These are phyloP conservation scores for Agelas oroides DNA, from an alignment of 37 sponge, comb jelly and placozoan genomes.

Conservation along the genomic window DNA sequence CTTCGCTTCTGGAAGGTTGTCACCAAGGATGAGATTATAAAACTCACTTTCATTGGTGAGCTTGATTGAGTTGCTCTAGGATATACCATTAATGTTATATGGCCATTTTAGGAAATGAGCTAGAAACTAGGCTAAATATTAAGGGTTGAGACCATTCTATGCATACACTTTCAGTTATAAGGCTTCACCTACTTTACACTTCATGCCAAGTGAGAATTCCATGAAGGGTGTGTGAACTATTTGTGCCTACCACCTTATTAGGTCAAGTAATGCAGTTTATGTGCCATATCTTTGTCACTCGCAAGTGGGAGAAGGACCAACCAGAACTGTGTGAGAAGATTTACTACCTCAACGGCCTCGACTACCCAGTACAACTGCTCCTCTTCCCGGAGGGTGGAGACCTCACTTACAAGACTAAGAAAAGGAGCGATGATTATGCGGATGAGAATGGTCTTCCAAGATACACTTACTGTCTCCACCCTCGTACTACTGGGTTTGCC, in stretches of 20 bases:
- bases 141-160: too few species aligned
- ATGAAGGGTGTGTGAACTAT: too few species aligned
- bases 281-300: slow-evolving; percentile 61
- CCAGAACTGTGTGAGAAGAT: slow-evolving; percentile 67
- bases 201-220: too few species aligned
- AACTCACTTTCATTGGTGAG: slow-evolving; percentile 72
- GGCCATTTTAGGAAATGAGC: too few species aligned
- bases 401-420: slow-evolving; percentile 54
- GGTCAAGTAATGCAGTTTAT: slow-evolving; percentile 68
- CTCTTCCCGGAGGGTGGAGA: slow-evolving; percentile 89
- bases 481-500: slow-evolving; percentile 76
- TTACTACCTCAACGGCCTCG: slow-evolving; percentile 61
- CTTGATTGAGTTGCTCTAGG: too few species aligned
- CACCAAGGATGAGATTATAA: slow-evolving; percentile 50
- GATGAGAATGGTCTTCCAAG: slow-evolving; percentile 59
- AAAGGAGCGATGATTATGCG: slow-evolving; percentile 73
- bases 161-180: too few species aligned
- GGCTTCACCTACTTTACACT: too few species aligned
- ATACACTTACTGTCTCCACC: slow-evolving; percentile 86
- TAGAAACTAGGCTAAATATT: too few species aligned
- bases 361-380: slow-evolving; percentile 71
- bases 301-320: slow-evolving; percentile 77
- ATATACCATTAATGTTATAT: too few species aligned
- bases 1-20: slow-evolving; percentile 66
- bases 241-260: too few species aligned